phyloP scores from a whole-genome alignment of 2,113 vertebrate species.

The Ahaetulla prasina region DNA sequence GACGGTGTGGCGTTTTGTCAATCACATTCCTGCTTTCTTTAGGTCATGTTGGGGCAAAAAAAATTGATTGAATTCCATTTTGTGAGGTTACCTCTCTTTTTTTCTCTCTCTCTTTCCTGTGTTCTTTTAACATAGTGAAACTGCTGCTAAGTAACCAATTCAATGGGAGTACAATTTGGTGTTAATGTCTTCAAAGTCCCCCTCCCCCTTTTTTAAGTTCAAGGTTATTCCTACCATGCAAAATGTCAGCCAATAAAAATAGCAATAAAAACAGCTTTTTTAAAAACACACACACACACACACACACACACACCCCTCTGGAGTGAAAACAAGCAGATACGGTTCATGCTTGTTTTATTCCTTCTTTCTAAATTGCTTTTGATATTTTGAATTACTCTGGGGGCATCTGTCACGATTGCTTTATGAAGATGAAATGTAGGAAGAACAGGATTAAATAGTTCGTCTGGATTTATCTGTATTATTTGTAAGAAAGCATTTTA shows the following conservation, averaged over 20 bases:
- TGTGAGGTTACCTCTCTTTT: fast-evolving
- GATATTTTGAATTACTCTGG: conserved; percentile 2
- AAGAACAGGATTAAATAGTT: neutral
- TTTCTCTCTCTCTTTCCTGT: neutral
- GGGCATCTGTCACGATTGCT: neutral
- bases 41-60: neutral
- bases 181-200: neutral
- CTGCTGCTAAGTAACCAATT: neutral
- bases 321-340: neutral
- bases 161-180: neutral
- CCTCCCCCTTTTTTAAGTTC: neutral
- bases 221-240: neutral
- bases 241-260: neutral
- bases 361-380: conserved; percentile 1
- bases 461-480: neutral
- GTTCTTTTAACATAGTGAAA: neutral
- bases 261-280: neutral
- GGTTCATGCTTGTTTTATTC: neutral
- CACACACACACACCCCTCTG: neutral
- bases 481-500: neutral
- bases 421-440: neutral
- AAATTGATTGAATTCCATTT: neutral
- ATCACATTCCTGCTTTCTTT: neutral
- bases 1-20: neutral
- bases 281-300: neutral